Base-by-base conservation (phyloP, 2,113 vertebrate species). In the Scartelaos histophorus region DNA sequence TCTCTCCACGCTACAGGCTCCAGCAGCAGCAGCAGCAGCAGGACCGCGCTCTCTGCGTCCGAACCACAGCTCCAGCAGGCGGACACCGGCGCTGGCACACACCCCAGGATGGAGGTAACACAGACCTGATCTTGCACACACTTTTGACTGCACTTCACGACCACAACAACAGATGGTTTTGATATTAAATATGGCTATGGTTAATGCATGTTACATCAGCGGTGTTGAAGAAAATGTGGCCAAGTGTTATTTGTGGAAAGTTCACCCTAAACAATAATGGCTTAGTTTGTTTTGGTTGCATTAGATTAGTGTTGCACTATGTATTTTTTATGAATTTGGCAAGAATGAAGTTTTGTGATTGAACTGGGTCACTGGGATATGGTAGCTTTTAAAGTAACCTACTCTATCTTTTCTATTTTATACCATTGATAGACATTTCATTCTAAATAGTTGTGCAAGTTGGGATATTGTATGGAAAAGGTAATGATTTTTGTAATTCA, bases 31-130 rank as follows among this genome's bases (percentile, higher is more conserved):
- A 22, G 53, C 16, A 7, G 43, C 6, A 17, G 76, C 54, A n/a
- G 51, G 66, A 73, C 24, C 79, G 65, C 3, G 68, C 56, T 70
- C 70, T 74, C 19, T 38, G 61, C 64, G 21, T 22, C 69, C 15
- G 69, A 74, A 35, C 29, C 2, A 35, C 56, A 34, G 49, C 25
- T 15, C 7, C 15, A 61, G 11, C 69, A 74, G 69, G 67, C 73
- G 67, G 73, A 16, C 53, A 77, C 56, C 72, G 68, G 56, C 73
- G 74, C 9, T 56, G 80, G 74, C 76, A 5, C 76, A 56, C 61
- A 73, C 57, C 61, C 53, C 75, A 74, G 87, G 85, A 91, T 91
- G 90, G 88, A 90, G 90, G 90, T 91, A 89, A 79, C 54, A 58
- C 29, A 66, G 38, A 43, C 61, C 5, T 1, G 51, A 54, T 21